Evolutionary conservation across 2,888 invertebrate species (phyloP).

Genomic region (Linyphia triangularis): DNA sequence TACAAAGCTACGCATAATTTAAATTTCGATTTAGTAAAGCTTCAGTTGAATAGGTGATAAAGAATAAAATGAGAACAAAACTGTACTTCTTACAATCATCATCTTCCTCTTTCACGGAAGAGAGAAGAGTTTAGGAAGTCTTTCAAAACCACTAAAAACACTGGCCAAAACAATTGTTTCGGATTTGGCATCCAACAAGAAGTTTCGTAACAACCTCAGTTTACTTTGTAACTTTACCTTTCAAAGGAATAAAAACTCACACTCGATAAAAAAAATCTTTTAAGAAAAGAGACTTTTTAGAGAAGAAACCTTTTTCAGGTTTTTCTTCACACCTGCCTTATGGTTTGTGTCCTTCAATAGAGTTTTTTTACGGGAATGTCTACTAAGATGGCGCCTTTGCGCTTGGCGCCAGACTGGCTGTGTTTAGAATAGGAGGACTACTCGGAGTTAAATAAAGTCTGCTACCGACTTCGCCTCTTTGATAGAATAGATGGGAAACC

Average conservation of each 20-base stretch:
- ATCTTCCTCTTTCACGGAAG: too few relatives aligned
- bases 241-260: not conserved
- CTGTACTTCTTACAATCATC: too few relatives aligned
- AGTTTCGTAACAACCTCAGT: not conserved
- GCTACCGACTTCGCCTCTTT: conserved; percentile 57
- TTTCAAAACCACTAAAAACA: too few relatives aligned
- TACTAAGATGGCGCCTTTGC: conserved; percentile 59
- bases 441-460: conserved; percentile 70
- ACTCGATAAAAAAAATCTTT: not conserved
- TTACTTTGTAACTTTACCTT: conserved; percentile 15
- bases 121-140: too few relatives aligned
- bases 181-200: conserved; percentile 8
- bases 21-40: too few relatives aligned
- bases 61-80: too few relatives aligned
- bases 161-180: not conserved
- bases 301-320: conserved; percentile 16
- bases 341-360: conserved; percentile 66
- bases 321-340: conserved; percentile 60
- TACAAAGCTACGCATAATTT: too few relatives aligned
- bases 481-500: conserved; percentile 52
- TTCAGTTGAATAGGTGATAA: too few relatives aligned
- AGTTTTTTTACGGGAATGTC: conserved; percentile 35
- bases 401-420: conserved; percentile 66
- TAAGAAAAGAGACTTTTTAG: conserved; percentile 11
- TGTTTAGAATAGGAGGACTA: conserved; percentile 70